Evolutionary conservation across 2,113 vertebrate genomes (phyloP), one percentile per base, ranked within the genome.

Genomic region (Ondatra zibethicus): DNA sequence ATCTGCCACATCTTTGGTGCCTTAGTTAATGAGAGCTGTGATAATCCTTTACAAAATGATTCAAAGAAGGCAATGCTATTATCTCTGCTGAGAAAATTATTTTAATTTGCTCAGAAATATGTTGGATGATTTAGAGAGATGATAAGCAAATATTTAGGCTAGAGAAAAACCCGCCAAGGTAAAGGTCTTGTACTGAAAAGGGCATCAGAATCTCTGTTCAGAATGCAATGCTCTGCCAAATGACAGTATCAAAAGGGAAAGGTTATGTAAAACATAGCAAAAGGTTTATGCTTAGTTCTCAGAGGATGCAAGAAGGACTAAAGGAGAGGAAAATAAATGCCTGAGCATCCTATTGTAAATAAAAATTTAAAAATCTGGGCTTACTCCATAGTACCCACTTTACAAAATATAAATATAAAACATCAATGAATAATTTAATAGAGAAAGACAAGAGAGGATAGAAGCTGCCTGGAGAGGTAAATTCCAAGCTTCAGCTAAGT

Each of bases 171-270:
- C 96, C 97, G 97, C 96, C 96, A 97, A 95, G 78, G 93, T 96
- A 97, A 98, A 98, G 95, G 93, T 97, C 96, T 95, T 89, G 66
- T 95, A 88, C 87, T 88, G 92, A 96, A 97, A 98, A 98, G 97
- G 94, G 94, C 97, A 92, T 45, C 96, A 88, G 78, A 97, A 93
- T 78, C 96, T 95, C 94, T 82, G 95, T 78, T 94, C 72, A 29
- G 39, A 97, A 76, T 85, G 39, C 92, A 94, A 93, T 75, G 68
- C 19, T 88, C 93, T 61, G 89, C 93, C 87, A 96, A 96, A 96
- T 95, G 68, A 93, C 92, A 95, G 93, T 96, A 92, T 96, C 91
- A 96, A 66, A 95, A 31, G 14, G 47, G 42, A 96, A n/a, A 92
- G 21, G 42, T 68, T 63, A 25, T 91, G 91, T 66, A 89, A 92